Percentiles rank a stretch among this genome's conserved stretches.
Evolutionary conservation across 2,888 invertebrate species (phyloP).

Genomic region (Nematopogon swammerdamellus): DNA sequence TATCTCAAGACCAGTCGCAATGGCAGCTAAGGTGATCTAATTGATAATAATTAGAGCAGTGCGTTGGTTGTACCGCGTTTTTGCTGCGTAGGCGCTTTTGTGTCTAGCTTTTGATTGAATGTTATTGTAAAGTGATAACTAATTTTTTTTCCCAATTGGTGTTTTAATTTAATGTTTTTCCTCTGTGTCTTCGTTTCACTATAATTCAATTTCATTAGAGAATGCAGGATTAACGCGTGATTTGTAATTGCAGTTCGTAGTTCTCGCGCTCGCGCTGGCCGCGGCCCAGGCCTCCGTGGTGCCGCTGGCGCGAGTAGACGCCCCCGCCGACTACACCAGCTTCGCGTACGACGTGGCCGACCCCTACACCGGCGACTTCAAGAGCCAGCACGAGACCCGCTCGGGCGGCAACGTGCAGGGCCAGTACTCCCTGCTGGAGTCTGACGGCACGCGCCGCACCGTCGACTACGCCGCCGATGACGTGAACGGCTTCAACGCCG

Average conservation of each 20-base stretch:
- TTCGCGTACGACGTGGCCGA: constrained; percentile 55
- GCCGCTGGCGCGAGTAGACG: constrained; percentile 17
- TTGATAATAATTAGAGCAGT: too few relatives aligned
- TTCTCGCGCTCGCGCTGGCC: constrained; percentile 30
- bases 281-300: constrained; percentile 32
- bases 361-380: constrained; percentile 52
- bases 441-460: too few relatives aligned
- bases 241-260: constrained; percentile 28
- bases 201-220: too few relatives aligned
- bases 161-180: too few relatives aligned
- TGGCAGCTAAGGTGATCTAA: constrained; percentile 43
- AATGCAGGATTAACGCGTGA: too few relatives aligned
- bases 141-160: too few relatives aligned
- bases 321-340: constrained; percentile 28
- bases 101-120: too few relatives aligned
- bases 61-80: too few relatives aligned
- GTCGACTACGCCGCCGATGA: constrained; percentile 51
- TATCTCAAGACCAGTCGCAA: constrained; percentile 30
- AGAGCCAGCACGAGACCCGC: constrained; percentile 51
- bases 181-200: too few relatives aligned
- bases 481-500: constrained; percentile 51
- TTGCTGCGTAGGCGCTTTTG: too few relatives aligned
- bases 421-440: constrained; percentile 49
- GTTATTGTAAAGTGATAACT: too few relatives aligned
- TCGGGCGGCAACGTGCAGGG: constrained; percentile 46